Evolutionary conservation across 1,140 invertebrate species (phyloP).

Genomic region (Pararge aegeria): DNA sequence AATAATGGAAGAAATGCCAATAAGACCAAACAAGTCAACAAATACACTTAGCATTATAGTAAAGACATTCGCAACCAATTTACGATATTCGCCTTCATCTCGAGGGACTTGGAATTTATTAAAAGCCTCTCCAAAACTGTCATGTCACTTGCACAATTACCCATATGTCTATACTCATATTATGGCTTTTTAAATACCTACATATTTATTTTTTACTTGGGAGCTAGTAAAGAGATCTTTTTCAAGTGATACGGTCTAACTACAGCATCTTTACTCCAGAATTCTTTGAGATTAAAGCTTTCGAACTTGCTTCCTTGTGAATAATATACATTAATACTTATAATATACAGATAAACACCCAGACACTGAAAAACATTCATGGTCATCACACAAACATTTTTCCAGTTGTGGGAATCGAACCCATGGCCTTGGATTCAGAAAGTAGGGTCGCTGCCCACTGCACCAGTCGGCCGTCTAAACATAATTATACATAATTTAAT

Average conservation of each 20-base stretch:
- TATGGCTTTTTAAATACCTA: neutral
- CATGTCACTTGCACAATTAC: neutral
- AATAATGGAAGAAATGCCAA: too few species aligned
- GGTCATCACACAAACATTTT: too few species aligned
- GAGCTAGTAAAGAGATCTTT: neutral
- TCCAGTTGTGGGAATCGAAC: too few species aligned
- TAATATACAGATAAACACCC: too few species aligned
- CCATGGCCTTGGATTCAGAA: too few species aligned
- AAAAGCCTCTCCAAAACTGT: constrained; percentile 10
- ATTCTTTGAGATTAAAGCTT: neutral
- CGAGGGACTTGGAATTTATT: constrained; percentile 13
- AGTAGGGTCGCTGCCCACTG: too few species aligned
- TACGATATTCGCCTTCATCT: neutral
- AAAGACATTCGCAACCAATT: neutral
- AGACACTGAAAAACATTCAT: too few species aligned
- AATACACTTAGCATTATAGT: neutral
- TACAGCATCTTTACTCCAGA: neutral
- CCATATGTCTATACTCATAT: neutral
- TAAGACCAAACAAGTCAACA: too few species aligned
- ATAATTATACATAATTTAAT: too few species aligned
- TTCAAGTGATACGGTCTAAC: neutral
- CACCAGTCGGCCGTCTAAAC: too few species aligned
- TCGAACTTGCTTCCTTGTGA: neutral
- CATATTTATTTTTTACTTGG: neutral
- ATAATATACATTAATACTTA: too few species aligned